Base-by-base conservation (phyloP, 2,888 invertebrate species). In the Pilophorus perplexus region DNA sequence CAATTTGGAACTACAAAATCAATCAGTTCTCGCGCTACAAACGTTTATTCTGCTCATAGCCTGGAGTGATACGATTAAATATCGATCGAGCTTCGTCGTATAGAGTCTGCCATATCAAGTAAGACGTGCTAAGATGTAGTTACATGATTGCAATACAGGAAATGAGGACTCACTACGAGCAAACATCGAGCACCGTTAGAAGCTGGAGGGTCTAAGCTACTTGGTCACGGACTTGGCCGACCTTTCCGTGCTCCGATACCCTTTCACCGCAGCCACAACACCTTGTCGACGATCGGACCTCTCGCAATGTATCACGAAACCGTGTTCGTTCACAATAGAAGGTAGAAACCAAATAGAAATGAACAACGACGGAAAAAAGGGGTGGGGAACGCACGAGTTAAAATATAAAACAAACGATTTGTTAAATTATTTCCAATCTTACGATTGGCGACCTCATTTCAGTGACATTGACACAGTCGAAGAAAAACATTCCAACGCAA, bases 171-270 rank as follows among this genome's bases (percentile, higher is more conserved):
- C 12, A 6, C 33, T 28, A 16, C 12, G 28, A 18, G 52, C 52
- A 14, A 52, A 52, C 52, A 52, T 3, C 5, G 52, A 3, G 18
- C 52, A 28, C 52, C 52, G 52, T 52, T 52, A 52, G 28, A 28
- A 2, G 52, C 33, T 33, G 27, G 52, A 27, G 52, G 27, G 28
- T 28, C 52, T 25, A 52, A 12, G 52, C 52, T 52, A 52, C 52
- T 52, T 52, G 28, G 52, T 52, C 52, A 52, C 52, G 52, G n/a
- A 52, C 16, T 52, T 18, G 28, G 28, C 18, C 52, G 52, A 52
- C 52, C 52, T 52, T 52, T 52, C 52, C 52, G 52, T 52, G 52
- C 52, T 52, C 52, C 28, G 18, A 28, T 52, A 28, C 52, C 52
- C 52, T 52, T 52, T 52, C 52, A 52, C 52, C 52, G 28, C 16